Conservation (phyloP, 2,113 vertebrate species). For the Tinamus guttatus region DNA sequence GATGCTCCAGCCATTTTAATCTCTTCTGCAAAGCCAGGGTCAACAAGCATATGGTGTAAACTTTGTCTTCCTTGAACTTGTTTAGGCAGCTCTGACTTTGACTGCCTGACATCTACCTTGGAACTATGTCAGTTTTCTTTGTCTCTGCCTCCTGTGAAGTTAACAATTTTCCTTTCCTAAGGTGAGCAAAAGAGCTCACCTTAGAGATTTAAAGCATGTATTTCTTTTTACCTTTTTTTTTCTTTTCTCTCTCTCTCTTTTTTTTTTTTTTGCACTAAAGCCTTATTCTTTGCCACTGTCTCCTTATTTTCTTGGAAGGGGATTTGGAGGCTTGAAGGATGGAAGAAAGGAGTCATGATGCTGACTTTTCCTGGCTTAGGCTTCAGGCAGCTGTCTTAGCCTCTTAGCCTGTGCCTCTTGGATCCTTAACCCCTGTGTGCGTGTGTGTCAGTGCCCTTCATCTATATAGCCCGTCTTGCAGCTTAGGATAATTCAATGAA, state of each 20-base stretch:
- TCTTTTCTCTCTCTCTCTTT: background rate
- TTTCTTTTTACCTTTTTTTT: background rate
- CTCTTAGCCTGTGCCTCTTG: accelerated
- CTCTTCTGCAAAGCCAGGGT: background rate
- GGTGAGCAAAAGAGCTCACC: background rate
- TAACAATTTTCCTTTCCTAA: background rate
- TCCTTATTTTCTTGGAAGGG: background rate
- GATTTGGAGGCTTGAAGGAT: background rate
- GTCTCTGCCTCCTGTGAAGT: background rate
- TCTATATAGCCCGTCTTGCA: background rate
- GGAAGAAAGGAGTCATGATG: background rate
- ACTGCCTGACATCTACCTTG: background rate
- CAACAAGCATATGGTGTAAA: background rate
- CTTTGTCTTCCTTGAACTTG: background rate
- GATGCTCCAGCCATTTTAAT: background rate
- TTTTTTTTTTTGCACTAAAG: background rate
- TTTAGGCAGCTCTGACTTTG: background rate
- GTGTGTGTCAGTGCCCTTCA: background rate
- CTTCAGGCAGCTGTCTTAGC: background rate
- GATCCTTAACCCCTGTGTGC: background rate
- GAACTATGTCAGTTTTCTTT: background rate
- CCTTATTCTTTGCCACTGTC: background rate
- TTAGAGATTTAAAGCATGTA: background rate
- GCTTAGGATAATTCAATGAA: background rate
- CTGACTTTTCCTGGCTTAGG: background rate